phyloP scores from a whole-genome alignment of 2,113 vertebrate species.

The Loxodonta africana region DNA sequence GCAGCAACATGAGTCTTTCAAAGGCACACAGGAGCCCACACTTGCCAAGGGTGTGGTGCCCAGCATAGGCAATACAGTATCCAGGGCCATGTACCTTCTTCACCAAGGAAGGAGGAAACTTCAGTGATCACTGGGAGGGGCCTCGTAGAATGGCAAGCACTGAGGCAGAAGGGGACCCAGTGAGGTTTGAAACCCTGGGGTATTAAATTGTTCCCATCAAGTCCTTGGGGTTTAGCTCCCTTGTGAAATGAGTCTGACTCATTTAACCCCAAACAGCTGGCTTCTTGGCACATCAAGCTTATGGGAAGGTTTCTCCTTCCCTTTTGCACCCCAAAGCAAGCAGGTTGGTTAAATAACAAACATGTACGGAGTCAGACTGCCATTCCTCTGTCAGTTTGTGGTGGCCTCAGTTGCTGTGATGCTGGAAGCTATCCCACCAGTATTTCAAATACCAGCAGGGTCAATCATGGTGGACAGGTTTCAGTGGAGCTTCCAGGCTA shows the following conservation, averaged over 20 bases:
- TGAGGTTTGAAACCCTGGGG: background rate
- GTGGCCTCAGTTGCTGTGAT: no score
- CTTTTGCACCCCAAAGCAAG: background rate
- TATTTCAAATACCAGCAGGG: no score
- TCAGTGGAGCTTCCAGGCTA: no score
- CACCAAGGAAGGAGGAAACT: background rate
- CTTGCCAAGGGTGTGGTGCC: background rate
- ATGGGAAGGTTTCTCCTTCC: background rate
- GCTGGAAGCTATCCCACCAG: no score
- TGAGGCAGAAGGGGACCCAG: background rate
- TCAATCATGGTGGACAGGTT: no score
- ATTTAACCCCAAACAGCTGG: background rate
- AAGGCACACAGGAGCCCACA: background rate
- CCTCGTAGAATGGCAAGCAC: background rate
- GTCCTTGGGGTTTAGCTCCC: background rate
- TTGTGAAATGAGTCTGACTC: constrained; percentile 15
- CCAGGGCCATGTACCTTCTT: background rate
- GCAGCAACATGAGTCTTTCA: background rate
- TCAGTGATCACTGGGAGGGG: background rate
- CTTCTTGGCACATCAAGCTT: background rate
- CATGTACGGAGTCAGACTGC: background rate
- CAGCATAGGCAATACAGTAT: fast-evolving
- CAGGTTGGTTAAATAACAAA: background rate
- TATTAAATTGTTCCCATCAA: background rate
- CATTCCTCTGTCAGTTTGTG: no score